phyloP scores from a whole-genome alignment of 2,113 vertebrate species.

The Albula goreensis region DNA sequence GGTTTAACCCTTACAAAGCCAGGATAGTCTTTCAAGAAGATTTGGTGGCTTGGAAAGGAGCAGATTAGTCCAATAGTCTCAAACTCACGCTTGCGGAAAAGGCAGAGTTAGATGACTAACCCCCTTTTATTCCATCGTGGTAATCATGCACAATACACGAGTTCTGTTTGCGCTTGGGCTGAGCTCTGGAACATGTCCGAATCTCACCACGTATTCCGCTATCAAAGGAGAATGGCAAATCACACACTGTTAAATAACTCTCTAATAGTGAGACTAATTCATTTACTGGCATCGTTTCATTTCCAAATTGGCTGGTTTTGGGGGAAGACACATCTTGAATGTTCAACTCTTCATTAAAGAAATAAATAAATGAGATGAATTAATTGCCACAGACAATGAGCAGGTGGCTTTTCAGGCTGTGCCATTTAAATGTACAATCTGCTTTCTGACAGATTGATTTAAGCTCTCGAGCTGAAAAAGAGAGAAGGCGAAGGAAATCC shows the following conservation, averaged over 20 bases:
- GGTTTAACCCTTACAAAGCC: conserved; percentile 28
- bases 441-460: conserved; percentile 68
- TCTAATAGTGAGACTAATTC: conserved; percentile 22
- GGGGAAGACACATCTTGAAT: conserved; percentile 24
- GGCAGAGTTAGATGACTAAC: background rate
- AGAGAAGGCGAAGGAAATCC: conserved; percentile 10
- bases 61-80: conserved; percentile 23
- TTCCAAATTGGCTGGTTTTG: conserved; percentile 23
- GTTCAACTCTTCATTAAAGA: conserved; percentile 44
- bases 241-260: conserved; percentile 44
- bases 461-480: conserved; percentile 47
- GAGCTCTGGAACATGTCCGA: background rate
- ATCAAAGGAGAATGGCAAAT: conserved; percentile 27
- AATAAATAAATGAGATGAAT: conserved; percentile 59
- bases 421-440: conserved; percentile 63
- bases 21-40: conserved; percentile 23
- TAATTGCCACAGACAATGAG: conserved; percentile 58
- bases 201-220: background rate
- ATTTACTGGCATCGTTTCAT: conserved; percentile 15
- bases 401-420: conserved; percentile 65
- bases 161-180: background rate
- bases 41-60: conserved; percentile 20
- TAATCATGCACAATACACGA: background rate
- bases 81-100: background rate
- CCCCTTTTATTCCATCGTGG: conserved; percentile 9